Evolutionary conservation across 2,113 vertebrate genomes (phyloP), one percentile per base, ranked within the genome.

Genomic region (Macquaria ambigua): DNA sequence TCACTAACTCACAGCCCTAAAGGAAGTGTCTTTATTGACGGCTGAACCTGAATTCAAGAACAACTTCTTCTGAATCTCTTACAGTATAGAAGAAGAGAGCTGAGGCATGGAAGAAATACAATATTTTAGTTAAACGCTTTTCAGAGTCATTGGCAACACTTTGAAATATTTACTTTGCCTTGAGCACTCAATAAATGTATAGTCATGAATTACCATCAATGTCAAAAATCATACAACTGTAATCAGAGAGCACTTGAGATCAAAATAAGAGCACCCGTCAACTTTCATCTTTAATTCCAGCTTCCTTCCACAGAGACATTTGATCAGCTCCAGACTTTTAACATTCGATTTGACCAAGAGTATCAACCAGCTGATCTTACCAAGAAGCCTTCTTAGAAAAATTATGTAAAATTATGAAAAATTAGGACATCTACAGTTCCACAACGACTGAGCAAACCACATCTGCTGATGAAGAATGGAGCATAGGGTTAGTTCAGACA

Each of bases 1-100:
- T 86, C 77, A 70, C 81, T 82, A 88, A 89, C 78, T 71, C 77
- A 79, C 20, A 70, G 78, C 72, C 72, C 56, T 58, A 86, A 87
- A 88, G 34, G 50, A 89, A 79, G 23, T 67, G 56, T 67, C 63
- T 71, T 73, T 79, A 81, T 89, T 8, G 28, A 82, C 50, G 48
- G 55, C 34, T 84, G 77, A 88, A 90, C 67, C 53, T 7, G 7
- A 74, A 61, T 56, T 82, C 58, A 85, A 82, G 41, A 77, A 61
- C 68, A 53, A 56, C 55, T 48, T 68, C 8, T 43, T 3, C 28
- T 74, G 25, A 70, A 48, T 70, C 37, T 10, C 50, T 84, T 23
- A 41, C 4, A 21, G 62, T 37, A 68, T 9, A 20, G 50, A 82
- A 25, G 2, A 43, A 3, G 52, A 3, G 39, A 84, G 61, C 28